Evolutionary conservation across 2,888 invertebrate genomes (phyloP), one percentile per base, ranked within the genome.

Genomic region (Bhutanitis thaidina): DNA sequence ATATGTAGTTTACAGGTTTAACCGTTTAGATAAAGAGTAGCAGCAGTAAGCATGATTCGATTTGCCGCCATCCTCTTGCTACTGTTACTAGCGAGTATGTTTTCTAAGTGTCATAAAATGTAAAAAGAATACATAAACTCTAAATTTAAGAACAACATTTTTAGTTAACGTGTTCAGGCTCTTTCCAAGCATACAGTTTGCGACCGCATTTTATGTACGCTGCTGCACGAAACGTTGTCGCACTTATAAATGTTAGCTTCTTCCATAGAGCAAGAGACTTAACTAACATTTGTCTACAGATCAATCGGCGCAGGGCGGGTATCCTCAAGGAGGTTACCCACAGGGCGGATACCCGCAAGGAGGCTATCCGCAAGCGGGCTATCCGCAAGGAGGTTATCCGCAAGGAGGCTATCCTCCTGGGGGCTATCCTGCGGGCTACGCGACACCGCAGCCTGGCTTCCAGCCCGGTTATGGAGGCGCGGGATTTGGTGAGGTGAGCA

Each of bases 401-500:
- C 67, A 60, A 25, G 69, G 65, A 0, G 89, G 85, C 43, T 84
- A 83, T 55, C 84, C 84, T 0, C 62, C 61, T 8, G 67, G 60
- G 0, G 65, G 62, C 0, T 64, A 63, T 13, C 68, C 67, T 0
- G 38, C 16, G 1, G 60, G 14, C 38, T 46, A 72, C 3, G 57
- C 62, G 14, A 59, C 65, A 3, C 68, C 69, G 1, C 73, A 71
- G 48, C 75, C 79, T 8, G 81, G 80, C 0, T 78, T 74, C 59
- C 80, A 62, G 47, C 55, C 60, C 0, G 78, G 71, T 0, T 80
- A 71, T 56, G 78, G 75, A 27, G 77, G 68, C 0, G 70, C 72
- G 1, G 78, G 74, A 50, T 82, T 76, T 72, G 87, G 81, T 16
- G 85, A 85, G 60, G 87, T 87, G 58, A 69, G 77, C 10, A 29